A percentile compares a stretch with the other conserved stretches of the same genome.
Conservation (phyloP, 2,888 invertebrate genomes). For the Drosophila ustulata region DNA sequence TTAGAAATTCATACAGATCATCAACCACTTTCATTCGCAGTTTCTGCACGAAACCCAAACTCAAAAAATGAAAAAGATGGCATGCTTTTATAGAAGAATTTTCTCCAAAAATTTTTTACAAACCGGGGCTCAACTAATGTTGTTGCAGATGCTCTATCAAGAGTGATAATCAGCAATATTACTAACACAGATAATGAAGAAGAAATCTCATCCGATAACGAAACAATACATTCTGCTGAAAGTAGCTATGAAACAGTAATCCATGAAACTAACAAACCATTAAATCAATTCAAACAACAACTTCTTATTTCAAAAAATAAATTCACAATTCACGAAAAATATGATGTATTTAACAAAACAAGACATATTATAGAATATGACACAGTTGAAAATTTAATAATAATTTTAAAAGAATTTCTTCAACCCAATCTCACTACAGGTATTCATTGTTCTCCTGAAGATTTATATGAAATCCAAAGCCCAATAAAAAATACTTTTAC, state of each 20-base stretch:
- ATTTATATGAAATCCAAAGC: neutral
- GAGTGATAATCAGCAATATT: neutral
- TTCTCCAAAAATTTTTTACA: neutral
- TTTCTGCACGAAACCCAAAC: neutral
- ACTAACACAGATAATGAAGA: neutral
- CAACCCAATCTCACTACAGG: neutral
- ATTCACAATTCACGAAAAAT: neutral
- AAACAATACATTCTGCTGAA: neutral
- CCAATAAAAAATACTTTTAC: neutral
- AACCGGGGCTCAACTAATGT: neutral
- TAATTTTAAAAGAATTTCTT: neutral
- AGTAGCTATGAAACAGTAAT: neutral
- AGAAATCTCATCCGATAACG: neutral
- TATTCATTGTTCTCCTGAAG: neutral
- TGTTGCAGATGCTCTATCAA: neutral
- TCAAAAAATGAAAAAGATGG: slow-evolving; percentile 5
- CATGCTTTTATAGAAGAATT: slow-evolving; percentile 1
- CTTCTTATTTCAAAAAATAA: neutral
- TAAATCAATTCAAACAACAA: slow-evolving; percentile 1
- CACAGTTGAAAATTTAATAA: neutral
- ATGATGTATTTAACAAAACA: neutral
- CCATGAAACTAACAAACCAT: neutral
- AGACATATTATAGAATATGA: neutral
- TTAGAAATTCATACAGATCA: slow-evolving; percentile 2
- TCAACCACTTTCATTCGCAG: neutral